Evolutionary conservation across 2,797 vertebrate genomes (phyloP).

Genomic region (Enteromius anoplus): DNA sequence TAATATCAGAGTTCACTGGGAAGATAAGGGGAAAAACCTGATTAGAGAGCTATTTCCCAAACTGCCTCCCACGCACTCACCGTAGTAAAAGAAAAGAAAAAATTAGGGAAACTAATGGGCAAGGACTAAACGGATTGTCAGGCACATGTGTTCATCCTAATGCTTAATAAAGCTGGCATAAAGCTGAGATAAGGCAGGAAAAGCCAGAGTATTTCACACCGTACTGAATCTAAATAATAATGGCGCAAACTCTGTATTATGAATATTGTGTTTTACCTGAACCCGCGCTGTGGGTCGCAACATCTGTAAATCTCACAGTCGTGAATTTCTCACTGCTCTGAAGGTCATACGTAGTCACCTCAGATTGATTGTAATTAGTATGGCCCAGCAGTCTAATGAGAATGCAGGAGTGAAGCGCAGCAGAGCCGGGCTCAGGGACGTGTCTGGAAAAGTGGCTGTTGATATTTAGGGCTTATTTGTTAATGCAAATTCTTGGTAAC

Average conservation of each 20-base stretch:
- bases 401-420: constrained; percentile 56
- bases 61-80: constrained; percentile 78
- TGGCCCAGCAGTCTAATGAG: constrained; percentile 68
- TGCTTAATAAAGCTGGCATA: constrained; percentile 71
- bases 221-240: constrained; percentile 63
- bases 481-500: constrained; percentile 9
- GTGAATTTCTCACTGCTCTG: constrained; percentile 60
- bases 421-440: constrained; percentile 11
- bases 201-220: constrained; percentile 71
- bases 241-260: constrained; percentile 58
- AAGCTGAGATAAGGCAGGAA: constrained; percentile 68
- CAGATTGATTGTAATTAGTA: constrained; percentile 77
- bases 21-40: constrained; percentile 82
- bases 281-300: not conserved
- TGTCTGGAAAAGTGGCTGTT: constrained; percentile 30
- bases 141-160: constrained; percentile 83
- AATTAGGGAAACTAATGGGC: constrained; percentile 77
- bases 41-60: constrained; percentile 81
- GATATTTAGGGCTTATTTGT: constrained; percentile 28
- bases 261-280: constrained; percentile 62
- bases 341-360: constrained; percentile 74
- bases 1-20: constrained; percentile 73
- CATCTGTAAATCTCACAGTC: constrained; percentile 8
- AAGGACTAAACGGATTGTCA: constrained; percentile 83
- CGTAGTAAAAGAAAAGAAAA: constrained; percentile 80